These are phyloP conservation scores for Acronicta alni DNA, from an alignment of 2,888 invertebrate genomes.

Conservation along the genomic window DNA sequence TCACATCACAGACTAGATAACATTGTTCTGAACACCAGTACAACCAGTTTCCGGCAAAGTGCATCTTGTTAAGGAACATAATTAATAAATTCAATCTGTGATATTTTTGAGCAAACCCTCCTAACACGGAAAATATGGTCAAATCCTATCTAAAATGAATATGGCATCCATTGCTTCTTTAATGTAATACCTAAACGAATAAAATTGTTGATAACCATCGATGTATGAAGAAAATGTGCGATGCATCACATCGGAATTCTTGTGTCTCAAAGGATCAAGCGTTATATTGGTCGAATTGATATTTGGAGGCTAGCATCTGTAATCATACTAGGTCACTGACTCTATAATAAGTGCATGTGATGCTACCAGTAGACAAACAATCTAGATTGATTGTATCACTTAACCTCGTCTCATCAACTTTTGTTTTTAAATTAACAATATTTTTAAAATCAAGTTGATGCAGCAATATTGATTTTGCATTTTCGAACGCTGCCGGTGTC, in stretches of 20 bases:
- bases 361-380: conserved; percentile 13
- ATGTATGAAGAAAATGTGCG: conserved; percentile 8
- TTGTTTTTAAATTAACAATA: conserved; percentile 3
- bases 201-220: not conserved
- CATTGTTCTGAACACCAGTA: conserved; percentile 29
- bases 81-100: conserved; percentile 41
- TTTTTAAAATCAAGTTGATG: not conserved
- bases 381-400: conserved; percentile 1
- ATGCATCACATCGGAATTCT: conserved; percentile 4
- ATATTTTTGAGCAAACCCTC: not conserved
- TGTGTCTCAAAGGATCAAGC: not conserved
- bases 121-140: conserved; percentile 8
- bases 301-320: conserved; percentile 34
- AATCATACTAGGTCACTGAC: conserved; percentile 32
- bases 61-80: conserved; percentile 13
- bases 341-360: not conserved
- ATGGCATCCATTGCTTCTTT: conserved; percentile 5
- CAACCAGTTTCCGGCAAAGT: conserved; percentile 24
- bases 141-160: not conserved
- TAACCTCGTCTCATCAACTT: conserved; percentile 2
- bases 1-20: conserved; percentile 43
- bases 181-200: not conserved
- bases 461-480: not conserved
- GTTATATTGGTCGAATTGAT: conserved; percentile 25
- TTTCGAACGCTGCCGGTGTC: conserved; percentile 3